A percentile compares a stretch with the other conserved stretches of the same genome.
Conservation (phyloP, 1,140 invertebrate genomes). For the Zeugodacus cucurbitae region DNA sequence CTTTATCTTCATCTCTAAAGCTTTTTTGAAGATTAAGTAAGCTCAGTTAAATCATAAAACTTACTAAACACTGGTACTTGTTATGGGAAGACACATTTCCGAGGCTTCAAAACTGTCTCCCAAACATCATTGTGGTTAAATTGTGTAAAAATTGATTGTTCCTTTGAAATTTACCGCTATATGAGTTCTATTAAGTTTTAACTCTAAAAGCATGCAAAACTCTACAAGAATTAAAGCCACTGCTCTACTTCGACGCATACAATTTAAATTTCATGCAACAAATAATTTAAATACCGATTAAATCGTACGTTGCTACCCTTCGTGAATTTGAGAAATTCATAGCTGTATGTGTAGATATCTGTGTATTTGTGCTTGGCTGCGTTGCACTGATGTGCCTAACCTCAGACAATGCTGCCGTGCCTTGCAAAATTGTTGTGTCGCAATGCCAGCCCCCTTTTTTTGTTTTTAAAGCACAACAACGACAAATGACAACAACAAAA, state of each 20-base stretch:
- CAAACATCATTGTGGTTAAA: too few species aligned
- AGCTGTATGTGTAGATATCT: not conserved
- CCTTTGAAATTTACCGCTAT: too few species aligned
- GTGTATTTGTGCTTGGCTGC: not conserved
- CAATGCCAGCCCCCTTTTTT: constrained; percentile 23
- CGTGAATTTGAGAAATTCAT: not conserved
- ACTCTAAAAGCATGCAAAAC: not conserved
- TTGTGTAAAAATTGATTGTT: too few species aligned
- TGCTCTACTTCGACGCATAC: not conserved
- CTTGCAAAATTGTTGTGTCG: constrained; percentile 20
- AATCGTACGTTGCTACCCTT: constrained; percentile 15
- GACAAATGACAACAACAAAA: not conserved
- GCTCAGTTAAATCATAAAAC: too few species aligned
- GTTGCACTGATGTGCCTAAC: constrained; percentile 52
- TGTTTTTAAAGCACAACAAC: not conserved
- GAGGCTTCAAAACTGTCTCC: too few species aligned
- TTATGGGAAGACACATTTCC: too few species aligned
- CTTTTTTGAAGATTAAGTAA: too few species aligned
- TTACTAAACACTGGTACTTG: too few species aligned
- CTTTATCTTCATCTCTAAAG: too few species aligned
- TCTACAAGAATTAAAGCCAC: not conserved
- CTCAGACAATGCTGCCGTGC: constrained; percentile 58
- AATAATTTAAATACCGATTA: constrained; percentile 17
- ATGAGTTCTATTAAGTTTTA: too few species aligned
- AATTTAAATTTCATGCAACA: constrained; percentile 32